These are phyloP conservation scores for Pseudocheirus occidentalis DNA, from an alignment of 2,797 vertebrate genomes.

Conservation along the genomic window DNA sequence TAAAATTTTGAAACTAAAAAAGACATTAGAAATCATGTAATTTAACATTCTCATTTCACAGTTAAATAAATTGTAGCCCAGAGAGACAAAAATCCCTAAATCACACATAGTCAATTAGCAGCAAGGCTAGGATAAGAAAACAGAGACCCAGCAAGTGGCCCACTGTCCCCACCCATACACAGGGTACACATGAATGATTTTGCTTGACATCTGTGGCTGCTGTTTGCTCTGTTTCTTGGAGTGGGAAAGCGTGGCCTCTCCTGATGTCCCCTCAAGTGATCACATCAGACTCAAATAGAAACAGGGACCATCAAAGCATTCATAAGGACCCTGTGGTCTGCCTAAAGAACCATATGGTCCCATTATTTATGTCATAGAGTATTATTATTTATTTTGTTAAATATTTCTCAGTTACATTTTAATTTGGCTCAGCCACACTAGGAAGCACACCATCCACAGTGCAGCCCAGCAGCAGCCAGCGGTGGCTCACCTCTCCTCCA, in stretches of 20 bases:
- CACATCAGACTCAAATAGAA: background rate
- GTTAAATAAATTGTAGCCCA: background rate
- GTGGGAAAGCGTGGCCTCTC: background rate
- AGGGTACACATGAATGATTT: background rate
- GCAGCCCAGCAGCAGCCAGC: background rate
- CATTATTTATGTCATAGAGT: background rate
- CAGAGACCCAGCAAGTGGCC: background rate
- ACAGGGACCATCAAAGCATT: background rate
- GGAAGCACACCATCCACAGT: background rate
- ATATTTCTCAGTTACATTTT: background rate
- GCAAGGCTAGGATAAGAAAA: background rate
- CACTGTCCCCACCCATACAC: too few relatives aligned
- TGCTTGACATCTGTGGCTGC: background rate
- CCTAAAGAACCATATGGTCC: background rate
- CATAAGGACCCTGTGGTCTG: background rate
- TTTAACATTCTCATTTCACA: background rate
- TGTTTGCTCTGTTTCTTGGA: background rate
- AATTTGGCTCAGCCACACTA: background rate
- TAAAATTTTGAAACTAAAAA: slow-evolving; percentile 7
- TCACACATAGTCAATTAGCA: background rate
- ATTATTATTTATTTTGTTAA: background rate
- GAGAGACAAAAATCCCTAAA: background rate
- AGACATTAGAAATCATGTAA: background rate
- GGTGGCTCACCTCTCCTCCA: background rate
- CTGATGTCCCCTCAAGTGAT: background rate